Evolutionary conservation across 2,888 invertebrate species (phyloP).

Genomic region (Metopia argyrocephala): DNA sequence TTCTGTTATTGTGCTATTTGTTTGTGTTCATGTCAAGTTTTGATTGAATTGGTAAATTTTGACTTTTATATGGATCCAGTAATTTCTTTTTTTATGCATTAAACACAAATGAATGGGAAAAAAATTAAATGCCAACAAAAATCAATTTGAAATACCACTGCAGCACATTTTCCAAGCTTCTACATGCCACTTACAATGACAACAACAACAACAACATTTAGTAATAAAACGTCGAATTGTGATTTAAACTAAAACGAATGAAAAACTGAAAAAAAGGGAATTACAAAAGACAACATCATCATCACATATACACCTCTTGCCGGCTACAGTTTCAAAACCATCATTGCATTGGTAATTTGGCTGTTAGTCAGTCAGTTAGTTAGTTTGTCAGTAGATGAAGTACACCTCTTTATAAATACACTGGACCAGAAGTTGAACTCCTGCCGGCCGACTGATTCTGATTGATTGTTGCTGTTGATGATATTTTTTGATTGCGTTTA

Average conservation of each 20-base stretch:
- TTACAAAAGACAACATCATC: slow-evolving; percentile 22
- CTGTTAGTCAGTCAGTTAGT: neutral
- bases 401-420: slow-evolving; percentile 40
- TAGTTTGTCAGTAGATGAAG: neutral
- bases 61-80: slow-evolving; percentile 46
- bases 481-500: slow-evolving; percentile 32
- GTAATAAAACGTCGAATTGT: slow-evolving; percentile 24
- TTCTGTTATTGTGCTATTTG: neutral
- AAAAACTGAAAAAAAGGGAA: slow-evolving; percentile 6
- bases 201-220: neutral
- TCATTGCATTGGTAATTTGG: neutral
- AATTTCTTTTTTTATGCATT: neutral
- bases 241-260: slow-evolving; percentile 38
- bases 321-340: slow-evolving; percentile 32
- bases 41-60: slow-evolving; percentile 64
- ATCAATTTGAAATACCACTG: slow-evolving; percentile 59
- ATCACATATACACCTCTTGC: neutral
- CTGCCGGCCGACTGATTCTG: slow-evolving; percentile 58
- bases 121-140: slow-evolving; percentile 42
- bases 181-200: slow-evolving; percentile 4
- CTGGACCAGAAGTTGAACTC: slow-evolving; percentile 52
- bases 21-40: slow-evolving; percentile 54
- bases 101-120: neutral
- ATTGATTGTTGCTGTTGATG: slow-evolving; percentile 48
- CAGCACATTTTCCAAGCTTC: slow-evolving; percentile 19